A percentile compares a stretch with the other conserved stretches of the same genome.
Conservation (phyloP, 92 coral and sea anemone genomes). For the Palythoa grandis region DNA sequence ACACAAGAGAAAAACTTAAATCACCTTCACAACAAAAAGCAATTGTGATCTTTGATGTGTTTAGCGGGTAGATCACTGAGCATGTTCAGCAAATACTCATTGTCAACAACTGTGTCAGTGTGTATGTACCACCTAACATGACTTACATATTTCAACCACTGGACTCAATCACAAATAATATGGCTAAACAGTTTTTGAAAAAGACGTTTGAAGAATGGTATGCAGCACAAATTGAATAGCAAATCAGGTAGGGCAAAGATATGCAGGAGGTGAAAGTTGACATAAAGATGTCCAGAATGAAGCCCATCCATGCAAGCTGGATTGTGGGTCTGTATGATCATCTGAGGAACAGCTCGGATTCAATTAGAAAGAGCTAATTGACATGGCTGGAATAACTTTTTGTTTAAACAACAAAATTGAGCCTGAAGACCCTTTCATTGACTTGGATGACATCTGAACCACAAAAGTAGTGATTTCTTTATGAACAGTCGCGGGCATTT, state of each 20-base stretch:
- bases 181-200: too few relatives aligned
- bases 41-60: not conserved
- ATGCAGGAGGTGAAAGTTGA: not conserved
- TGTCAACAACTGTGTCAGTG: not conserved
- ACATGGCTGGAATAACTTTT: not conserved
- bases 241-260: too few relatives aligned
- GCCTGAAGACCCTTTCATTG: not conserved
- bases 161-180: not conserved
- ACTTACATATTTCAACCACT: slow-evolving; percentile 15
- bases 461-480: not conserved
- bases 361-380: not conserved
- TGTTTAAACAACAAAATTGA: not conserved
- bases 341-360: not conserved
- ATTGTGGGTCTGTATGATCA: slow-evolving; percentile 1
- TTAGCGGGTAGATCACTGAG: not conserved
- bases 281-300: slow-evolving; percentile 7
- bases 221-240: not conserved
- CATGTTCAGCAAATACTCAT: slow-evolving; percentile 11
- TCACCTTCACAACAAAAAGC: not conserved
- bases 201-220: too few relatives aligned
- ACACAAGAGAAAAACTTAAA: slow-evolving; percentile 10
- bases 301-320: not conserved
- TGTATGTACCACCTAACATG: not conserved
- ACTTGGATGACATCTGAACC: not conserved
- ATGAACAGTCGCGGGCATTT: not conserved